Percentiles rank a stretch among this genome's conserved stretches.
These are phyloP conservation scores for Drosophila diplacantha DNA, from an alignment of 2,888 invertebrate species.

Conservation along the genomic window DNA sequence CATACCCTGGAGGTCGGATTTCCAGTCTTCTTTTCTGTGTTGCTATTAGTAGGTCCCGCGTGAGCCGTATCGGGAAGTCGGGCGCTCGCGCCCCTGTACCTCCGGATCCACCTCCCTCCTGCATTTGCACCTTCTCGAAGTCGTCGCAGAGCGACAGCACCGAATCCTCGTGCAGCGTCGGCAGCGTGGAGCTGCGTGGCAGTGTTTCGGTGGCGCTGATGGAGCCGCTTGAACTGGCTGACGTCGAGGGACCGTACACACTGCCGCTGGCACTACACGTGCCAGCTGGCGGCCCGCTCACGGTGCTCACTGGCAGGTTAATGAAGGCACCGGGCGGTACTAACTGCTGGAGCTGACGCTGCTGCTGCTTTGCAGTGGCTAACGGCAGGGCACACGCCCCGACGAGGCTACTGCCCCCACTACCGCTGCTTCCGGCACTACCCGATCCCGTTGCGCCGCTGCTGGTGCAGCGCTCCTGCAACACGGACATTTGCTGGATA, in stretches of 20 bases:
- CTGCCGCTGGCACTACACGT: constrained; percentile 77
- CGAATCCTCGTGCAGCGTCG: constrained; percentile 91
- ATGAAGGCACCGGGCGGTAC: constrained; percentile 67
- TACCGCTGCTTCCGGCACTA: constrained; percentile 65
- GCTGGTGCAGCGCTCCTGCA: constrained; percentile 78
- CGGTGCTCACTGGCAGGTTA: constrained; percentile 63
- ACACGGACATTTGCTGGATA: constrained; percentile 82
- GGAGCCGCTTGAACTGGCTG: constrained; percentile 77
- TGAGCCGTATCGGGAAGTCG: constrained; percentile 82
- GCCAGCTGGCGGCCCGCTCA: constrained; percentile 60
- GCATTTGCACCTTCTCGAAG: constrained; percentile 74
- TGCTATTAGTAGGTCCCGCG: constrained; percentile 87
- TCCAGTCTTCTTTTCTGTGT: constrained; percentile 87
- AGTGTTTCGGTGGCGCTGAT: constrained; percentile 78
- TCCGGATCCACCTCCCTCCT: constrained; percentile 59
- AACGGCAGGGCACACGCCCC: constrained; percentile 57
- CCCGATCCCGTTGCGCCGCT: constrained; percentile 66
- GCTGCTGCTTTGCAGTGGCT: constrained; percentile 50
- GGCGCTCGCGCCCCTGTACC: constrained; percentile 58
- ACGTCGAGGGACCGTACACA: constrained; percentile 77
- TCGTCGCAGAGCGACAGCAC: constrained; percentile 81
- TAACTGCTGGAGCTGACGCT: constrained; percentile 14
- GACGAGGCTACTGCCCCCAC: constrained; percentile 61
- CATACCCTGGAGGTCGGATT: constrained; percentile 82
- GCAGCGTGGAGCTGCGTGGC: constrained; percentile 81